Conservation (phyloP, 2,888 invertebrate species). For the Vanessa cardui region DNA sequence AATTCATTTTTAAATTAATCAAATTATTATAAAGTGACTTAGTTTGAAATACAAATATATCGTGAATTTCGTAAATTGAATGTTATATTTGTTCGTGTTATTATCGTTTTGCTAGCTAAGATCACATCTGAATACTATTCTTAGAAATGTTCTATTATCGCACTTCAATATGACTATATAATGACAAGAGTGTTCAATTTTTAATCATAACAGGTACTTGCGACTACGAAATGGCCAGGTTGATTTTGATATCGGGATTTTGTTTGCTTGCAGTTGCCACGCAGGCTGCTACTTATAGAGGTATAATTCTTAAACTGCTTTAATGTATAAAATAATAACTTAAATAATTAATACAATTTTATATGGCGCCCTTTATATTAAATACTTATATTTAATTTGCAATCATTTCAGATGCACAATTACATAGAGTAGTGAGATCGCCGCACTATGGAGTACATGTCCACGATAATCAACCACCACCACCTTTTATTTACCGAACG, state of each 20-base stretch:
- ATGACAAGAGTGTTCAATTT: slow-evolving; percentile 43
- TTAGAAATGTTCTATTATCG: slow-evolving; percentile 50
- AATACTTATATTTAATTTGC: neutral
- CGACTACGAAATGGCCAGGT: slow-evolving; percentile 50
- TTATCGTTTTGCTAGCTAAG: slow-evolving; percentile 49
- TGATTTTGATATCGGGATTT: slow-evolving; percentile 47
- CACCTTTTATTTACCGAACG: slow-evolving; percentile 52
- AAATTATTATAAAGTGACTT: neutral
- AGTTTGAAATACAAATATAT: neutral
- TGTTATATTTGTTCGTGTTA: slow-evolving; percentile 6
- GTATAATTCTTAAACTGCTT: neutral
- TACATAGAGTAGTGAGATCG: slow-evolving; percentile 49
- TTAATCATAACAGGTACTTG: slow-evolving; percentile 49
- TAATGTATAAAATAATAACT: slow-evolving; percentile 3
- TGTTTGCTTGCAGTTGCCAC: slow-evolving; percentile 42
- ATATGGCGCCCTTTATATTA: neutral
- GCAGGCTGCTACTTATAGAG: slow-evolving; percentile 50
- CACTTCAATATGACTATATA: slow-evolving; percentile 55
- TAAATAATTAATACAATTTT: slow-evolving; percentile 14
- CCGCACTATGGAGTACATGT: slow-evolving; percentile 40
- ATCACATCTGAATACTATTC: slow-evolving; percentile 54
- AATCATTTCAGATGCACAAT: slow-evolving; percentile 46
- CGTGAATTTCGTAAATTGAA: slow-evolving; percentile 16
- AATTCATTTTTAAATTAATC: slow-evolving; percentile 28
- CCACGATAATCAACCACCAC: slow-evolving; percentile 33